Evolutionary conservation across 2,888 invertebrate species (phyloP).

Genomic region (Bugula neritina): DNA sequence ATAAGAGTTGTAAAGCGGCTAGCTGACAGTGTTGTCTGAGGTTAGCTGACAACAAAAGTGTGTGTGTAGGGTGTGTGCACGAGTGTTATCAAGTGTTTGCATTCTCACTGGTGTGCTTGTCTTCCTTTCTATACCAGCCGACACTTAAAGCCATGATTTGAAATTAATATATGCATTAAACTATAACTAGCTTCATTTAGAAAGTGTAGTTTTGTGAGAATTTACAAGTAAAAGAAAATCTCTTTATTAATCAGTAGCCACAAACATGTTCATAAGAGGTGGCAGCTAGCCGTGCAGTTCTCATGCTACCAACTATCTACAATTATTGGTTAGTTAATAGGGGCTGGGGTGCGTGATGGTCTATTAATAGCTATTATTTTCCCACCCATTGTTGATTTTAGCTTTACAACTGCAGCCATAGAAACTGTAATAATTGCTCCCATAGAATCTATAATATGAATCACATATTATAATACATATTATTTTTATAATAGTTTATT

Average conservation of each 20-base stretch:
- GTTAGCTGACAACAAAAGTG: constrained; percentile 24
- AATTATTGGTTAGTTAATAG: too few species aligned
- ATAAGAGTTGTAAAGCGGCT: constrained; percentile 12
- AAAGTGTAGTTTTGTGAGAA: constrained; percentile 3
- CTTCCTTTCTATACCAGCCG: not conserved
- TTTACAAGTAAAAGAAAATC: not conserved
- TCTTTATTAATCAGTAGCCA: not conserved
- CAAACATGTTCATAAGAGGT: too few species aligned
- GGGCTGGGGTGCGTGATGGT: too few species aligned
- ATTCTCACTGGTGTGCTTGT: constrained; percentile 8
- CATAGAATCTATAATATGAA: too few species aligned
- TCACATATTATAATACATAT: too few species aligned
- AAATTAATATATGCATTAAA: too few species aligned
- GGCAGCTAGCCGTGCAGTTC: too few species aligned
- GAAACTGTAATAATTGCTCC: too few species aligned
- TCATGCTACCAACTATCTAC: not conserved
- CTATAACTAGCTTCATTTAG: constrained; percentile 22
- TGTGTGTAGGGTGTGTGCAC: not conserved
- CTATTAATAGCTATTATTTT: too few species aligned
- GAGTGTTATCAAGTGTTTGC: constrained; percentile 23
- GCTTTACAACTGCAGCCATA: too few species aligned
- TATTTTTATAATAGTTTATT: too few species aligned
- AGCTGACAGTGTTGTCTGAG: constrained; percentile 24
- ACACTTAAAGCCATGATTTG: not conserved
- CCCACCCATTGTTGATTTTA: too few species aligned